These are phyloP conservation scores for Mycalesis mineus DNA, from an alignment of 2,888 invertebrate species.

Conservation along the genomic window DNA sequence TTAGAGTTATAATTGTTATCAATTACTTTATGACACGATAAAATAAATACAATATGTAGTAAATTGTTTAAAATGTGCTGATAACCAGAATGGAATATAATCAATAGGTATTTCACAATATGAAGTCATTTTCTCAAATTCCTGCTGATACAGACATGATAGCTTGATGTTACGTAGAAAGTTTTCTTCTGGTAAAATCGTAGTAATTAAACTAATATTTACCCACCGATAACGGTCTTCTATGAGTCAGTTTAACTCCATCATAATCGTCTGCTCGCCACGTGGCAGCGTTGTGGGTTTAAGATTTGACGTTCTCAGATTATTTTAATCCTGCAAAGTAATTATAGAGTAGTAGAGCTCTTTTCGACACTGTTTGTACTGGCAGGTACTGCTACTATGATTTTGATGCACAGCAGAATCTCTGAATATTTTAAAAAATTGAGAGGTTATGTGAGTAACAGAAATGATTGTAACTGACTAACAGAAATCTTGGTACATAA, in stretches of 20 bases:
- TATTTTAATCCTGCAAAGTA: too few species aligned
- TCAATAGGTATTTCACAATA: slow-evolving; percentile 12
- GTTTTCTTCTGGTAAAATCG: slow-evolving; percentile 11
- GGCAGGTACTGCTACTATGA: too few species aligned
- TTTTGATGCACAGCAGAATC: too few species aligned
- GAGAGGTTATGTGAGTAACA: too few species aligned
- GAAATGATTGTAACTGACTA: too few species aligned
- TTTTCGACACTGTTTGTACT: too few species aligned
- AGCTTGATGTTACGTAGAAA: slow-evolving; percentile 3
- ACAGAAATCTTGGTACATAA: too few species aligned
- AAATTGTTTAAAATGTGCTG: neutral
- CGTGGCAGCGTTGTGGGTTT: neutral
- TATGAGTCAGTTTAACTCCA: neutral
- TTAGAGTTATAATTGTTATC: neutral
- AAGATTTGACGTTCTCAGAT: neutral
- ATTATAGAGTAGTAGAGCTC: too few species aligned
- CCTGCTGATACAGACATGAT: slow-evolving; percentile 4
- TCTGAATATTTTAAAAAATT: too few species aligned
- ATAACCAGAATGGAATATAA: neutral
- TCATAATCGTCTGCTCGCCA: neutral
- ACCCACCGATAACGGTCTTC: neutral
- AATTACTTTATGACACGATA: neutral
- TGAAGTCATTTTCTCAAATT: slow-evolving; percentile 9
- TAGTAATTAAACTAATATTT: slow-evolving; percentile 18
- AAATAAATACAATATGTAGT: neutral